Base-by-base conservation (phyloP, 2,113 vertebrate species). In the Pholis gunnellus region DNA sequence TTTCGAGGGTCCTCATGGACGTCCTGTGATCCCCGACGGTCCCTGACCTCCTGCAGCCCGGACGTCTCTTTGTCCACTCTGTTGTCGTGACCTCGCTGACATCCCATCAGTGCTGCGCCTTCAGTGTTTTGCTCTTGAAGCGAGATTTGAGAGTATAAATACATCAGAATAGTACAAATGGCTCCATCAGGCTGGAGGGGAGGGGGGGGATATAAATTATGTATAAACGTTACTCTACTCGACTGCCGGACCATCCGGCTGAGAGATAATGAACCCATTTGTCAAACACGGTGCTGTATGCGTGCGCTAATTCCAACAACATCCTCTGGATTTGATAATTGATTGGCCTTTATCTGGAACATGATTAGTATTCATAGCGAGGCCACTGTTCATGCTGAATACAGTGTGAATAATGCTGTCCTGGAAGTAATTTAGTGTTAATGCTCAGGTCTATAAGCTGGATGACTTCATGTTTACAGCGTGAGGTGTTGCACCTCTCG, bases 201-300 rank as follows among this genome's bases (percentile, higher is more conserved):
- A 22, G 7, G 73, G 82, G 60, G 59, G 46, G 50, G 65, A 71
- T 66, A 83, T 87, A 80, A 88, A 86, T 83, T 77, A 87, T 60
- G 22, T 46, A 7, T 18, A 27, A 54, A 17, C 25, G 34, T 48
- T 17, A 27, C 64, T 75, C 22, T 72, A 22, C 60, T 68, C 34
- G 44, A 42, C 71, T 59, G 76, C 71, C 22, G 60, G 73, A 73
- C 46, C 74, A 13, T 87, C 85, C 67, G 64, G 64, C 10, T 57
- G 15, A 61, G 75, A 81, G 73, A 86, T 91, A 91, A 93, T 90
- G 85, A 91, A 84, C 69, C 61, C 71, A 91, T 94, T 92, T 85
- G 85, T 93, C 85, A 91, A 89, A 90, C 79, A 78, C 0, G 25
- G 22, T 36, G 74, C 70, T 75, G n/a, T 48, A 25, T 76, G 65